phyloP scores from a whole-genome alignment of 2,888 invertebrate genomes.

The Drosophila neutralis region DNA sequence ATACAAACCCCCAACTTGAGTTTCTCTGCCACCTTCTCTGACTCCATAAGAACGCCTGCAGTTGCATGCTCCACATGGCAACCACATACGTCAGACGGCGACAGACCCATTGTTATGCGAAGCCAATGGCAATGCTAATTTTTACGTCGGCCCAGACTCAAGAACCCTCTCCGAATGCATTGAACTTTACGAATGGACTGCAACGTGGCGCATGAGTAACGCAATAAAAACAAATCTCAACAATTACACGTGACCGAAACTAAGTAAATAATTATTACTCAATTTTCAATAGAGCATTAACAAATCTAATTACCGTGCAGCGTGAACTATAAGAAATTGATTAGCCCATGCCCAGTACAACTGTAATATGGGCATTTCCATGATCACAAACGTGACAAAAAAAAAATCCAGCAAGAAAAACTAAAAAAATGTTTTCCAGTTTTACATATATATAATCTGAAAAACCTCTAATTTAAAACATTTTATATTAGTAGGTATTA shows the following conservation, averaged over 20 bases:
- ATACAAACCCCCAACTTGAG: slow-evolving; percentile 58
- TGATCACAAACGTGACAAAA: neutral
- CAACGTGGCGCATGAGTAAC: slow-evolving; percentile 76
- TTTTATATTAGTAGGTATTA: neutral
- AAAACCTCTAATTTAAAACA: neutral
- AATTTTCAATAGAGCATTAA: slow-evolving; percentile 7
- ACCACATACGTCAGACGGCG: slow-evolving; percentile 60
- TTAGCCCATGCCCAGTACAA: neutral
- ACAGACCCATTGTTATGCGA: slow-evolving; percentile 64
- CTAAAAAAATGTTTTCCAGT: neutral
- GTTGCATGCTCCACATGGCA: slow-evolving; percentile 65
- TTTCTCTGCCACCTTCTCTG: slow-evolving; percentile 16
- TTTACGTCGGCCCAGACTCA: slow-evolving; percentile 31
- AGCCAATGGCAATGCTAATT: slow-evolving; percentile 64
- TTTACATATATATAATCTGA: neutral
- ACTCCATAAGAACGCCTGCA: slow-evolving; percentile 11
- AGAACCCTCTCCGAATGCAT: slow-evolving; percentile 65
- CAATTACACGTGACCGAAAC: slow-evolving; percentile 51
- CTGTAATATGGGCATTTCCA: neutral
- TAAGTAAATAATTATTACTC: slow-evolving; percentile 21
- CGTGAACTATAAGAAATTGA: neutral
- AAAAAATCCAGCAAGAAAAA: neutral
- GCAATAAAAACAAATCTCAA: slow-evolving; percentile 28
- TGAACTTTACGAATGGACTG: slow-evolving; percentile 55
- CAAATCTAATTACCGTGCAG: slow-evolving; percentile 20